Percentiles rank a stretch among this genome's conserved stretches.
Conservation (phyloP, 2,113 vertebrate genomes). For the Istiophorus platypterus region DNA sequence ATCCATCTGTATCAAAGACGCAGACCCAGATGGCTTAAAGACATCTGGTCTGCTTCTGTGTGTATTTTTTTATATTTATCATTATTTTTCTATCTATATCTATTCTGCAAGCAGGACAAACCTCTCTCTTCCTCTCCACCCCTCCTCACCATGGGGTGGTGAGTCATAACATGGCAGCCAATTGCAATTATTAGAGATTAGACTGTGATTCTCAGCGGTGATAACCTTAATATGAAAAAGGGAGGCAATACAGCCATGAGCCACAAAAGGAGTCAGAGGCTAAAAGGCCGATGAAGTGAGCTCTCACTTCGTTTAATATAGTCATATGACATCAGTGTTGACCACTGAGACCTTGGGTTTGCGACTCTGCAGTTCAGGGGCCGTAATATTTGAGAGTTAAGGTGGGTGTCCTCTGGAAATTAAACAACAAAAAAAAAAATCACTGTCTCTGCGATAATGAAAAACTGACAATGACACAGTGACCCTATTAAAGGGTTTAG, state of each 20-base stretch:
- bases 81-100: no score
- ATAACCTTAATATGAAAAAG: slow-evolving; percentile 37
- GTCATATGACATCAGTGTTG: slow-evolving; percentile 36
- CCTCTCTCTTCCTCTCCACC: no score
- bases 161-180: background rate
- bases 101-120: no score
- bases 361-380: slow-evolving; percentile 2
- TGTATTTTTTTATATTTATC: no score
- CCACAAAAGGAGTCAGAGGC: slow-evolving; percentile 31
- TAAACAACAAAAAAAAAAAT: slow-evolving; percentile 14
- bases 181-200: slow-evolving; percentile 26
- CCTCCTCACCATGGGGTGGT: background rate
- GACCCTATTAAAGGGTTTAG: background rate
- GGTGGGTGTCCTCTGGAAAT: background rate
- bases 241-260: slow-evolving; percentile 6
- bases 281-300: slow-evolving; percentile 10
- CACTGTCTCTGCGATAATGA: slow-evolving; percentile 6
- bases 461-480: background rate
- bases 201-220: background rate
- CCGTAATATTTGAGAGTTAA: background rate
- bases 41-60: no score
- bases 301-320: slow-evolving; percentile 42
- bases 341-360: slow-evolving; percentile 21
- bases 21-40: no score
- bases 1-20: no score